A percentile compares a stretch with the other conserved stretches of the same genome.
These are phyloP conservation scores for Dendrocopos noguchii DNA, from an alignment of 2,113 vertebrate species.

Conservation along the genomic window DNA sequence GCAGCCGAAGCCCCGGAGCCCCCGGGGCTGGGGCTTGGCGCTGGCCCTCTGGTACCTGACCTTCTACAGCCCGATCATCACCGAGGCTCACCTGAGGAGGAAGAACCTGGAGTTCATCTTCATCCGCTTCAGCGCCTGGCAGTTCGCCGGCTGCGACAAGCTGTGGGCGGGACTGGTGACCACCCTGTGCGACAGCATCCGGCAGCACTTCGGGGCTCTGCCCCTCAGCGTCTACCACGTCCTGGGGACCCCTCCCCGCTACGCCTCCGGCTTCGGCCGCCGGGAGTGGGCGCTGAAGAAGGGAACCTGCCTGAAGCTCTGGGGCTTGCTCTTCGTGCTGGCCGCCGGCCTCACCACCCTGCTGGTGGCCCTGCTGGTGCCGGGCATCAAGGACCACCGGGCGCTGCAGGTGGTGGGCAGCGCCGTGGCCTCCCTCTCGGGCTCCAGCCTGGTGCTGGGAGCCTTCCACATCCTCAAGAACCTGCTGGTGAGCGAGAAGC, in stretches of 20 bases:
- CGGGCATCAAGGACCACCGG: not conserved
- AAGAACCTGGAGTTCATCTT: conserved; percentile 84
- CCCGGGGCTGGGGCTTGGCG: conserved; percentile 63
- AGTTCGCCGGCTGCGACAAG: conserved; percentile 91
- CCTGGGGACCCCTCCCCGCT: conserved; percentile 59
- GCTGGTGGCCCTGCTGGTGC: conserved; percentile 56
- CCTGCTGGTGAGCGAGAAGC: conserved; percentile 83
- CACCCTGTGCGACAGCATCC: conserved; percentile 82
- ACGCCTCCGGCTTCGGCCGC: conserved; percentile 30
- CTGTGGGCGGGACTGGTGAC: conserved; percentile 93
- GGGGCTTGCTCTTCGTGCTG: conserved; percentile 62
- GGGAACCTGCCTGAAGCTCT: conserved; percentile 70
- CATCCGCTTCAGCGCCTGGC: conserved; percentile 93
- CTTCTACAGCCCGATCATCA: conserved; percentile 81
- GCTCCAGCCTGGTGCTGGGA: conserved; percentile 68
- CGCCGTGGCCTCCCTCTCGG: conserved; percentile 80
- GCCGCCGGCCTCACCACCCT: conserved; percentile 38
- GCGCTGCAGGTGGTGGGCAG: conserved; percentile 66
- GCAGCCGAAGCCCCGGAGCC: not conserved
- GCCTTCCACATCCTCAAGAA: conserved; percentile 78
- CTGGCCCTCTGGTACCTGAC: conserved; percentile 79
- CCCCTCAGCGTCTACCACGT: conserved; percentile 85
- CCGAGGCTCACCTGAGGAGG: conserved; percentile 76
- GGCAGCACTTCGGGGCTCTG: conserved; percentile 83
- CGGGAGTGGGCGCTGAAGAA: conserved; percentile 82